These are phyloP conservation scores for Smittia aterrima DNA, from an alignment of 2,888 invertebrate species.

Conservation along the genomic window DNA sequence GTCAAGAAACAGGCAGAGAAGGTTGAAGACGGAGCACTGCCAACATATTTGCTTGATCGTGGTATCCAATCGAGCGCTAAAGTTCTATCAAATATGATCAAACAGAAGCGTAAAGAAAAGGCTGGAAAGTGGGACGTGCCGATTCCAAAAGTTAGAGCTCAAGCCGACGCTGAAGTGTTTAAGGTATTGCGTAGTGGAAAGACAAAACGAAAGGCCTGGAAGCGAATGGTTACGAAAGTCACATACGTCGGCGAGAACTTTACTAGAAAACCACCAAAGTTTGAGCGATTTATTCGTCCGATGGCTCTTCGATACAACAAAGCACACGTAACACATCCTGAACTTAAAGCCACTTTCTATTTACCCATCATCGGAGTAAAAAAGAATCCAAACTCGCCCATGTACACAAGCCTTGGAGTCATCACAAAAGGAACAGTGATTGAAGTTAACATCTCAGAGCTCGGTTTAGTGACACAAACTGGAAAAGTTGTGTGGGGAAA, in stretches of 20 bases:
- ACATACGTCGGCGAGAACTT: slow-evolving; percentile 97
- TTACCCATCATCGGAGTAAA: slow-evolving; percentile 98
- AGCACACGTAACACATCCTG: slow-evolving; percentile 99
- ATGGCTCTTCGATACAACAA: slow-evolving; percentile 96
- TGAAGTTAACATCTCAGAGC: slow-evolving; percentile 96
- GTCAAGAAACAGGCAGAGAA: slow-evolving; percentile 81
- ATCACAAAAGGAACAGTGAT: slow-evolving; percentile 98
- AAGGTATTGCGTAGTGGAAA: slow-evolving; percentile 90
- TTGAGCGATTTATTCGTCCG: slow-evolving; percentile 96
- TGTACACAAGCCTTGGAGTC: slow-evolving; percentile 96
- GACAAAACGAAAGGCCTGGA: slow-evolving; percentile 94
- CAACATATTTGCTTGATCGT: slow-evolving; percentile 95
- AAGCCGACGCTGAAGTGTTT: slow-evolving; percentile 96
- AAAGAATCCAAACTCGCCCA: slow-evolving; percentile 95
- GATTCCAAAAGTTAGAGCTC: slow-evolving; percentile 95
- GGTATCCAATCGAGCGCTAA: slow-evolving; percentile 92
- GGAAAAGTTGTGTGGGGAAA: slow-evolving; percentile 99
- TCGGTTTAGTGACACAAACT: slow-evolving; percentile 96
- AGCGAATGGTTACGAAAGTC: slow-evolving; percentile 98
- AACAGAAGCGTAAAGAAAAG: slow-evolving; percentile 99
- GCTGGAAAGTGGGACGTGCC: slow-evolving; percentile 99
- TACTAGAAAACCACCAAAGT: slow-evolving; percentile 98
- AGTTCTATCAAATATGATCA: slow-evolving; percentile 97
- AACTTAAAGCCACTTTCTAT: slow-evolving; percentile 95
- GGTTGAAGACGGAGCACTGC: slow-evolving; percentile 87